Evolutionary conservation across 1,140 invertebrate species (phyloP).

Genomic region (Brachionus plicatilis): DNA sequence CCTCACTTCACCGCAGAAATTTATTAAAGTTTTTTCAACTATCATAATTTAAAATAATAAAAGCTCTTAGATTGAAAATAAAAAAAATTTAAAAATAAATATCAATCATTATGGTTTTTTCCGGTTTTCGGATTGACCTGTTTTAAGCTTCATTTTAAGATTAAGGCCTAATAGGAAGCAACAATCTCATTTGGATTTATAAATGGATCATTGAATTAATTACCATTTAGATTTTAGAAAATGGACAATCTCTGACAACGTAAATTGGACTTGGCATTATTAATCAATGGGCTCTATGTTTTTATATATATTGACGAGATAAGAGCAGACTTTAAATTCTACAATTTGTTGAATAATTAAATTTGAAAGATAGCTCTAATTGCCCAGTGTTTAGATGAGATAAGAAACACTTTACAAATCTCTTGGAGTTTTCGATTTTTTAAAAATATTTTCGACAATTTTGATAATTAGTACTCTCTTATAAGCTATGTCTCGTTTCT

Average conservation of each 20-base stretch:
- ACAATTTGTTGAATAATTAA: background rate
- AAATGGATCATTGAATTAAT: background rate
- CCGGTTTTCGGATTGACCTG: no score
- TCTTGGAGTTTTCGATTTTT: background rate
- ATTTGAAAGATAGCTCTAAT: background rate
- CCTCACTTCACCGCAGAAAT: no score
- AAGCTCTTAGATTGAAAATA: no score
- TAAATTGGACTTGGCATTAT: background rate
- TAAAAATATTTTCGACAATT: background rate
- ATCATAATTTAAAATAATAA: no score
- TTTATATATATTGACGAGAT: background rate
- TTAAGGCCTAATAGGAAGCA: background rate
- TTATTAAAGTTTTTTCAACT: no score
- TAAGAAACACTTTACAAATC: background rate
- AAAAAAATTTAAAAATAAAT: no score
- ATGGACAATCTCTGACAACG: background rate
- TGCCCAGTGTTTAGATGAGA: background rate
- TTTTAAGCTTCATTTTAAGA: background rate
- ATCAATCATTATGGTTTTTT: no score
- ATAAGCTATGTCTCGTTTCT: background rate
- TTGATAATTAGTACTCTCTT: background rate
- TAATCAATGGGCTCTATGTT: background rate
- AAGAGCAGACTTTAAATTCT: background rate
- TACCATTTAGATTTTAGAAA: background rate
- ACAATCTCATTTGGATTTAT: background rate